A percentile compares a stretch with the other conserved stretches of the same genome.
phyloP scores from a whole-genome alignment of 92 coral and sea anemone species.

The Epizoanthus illoricatus region DNA sequence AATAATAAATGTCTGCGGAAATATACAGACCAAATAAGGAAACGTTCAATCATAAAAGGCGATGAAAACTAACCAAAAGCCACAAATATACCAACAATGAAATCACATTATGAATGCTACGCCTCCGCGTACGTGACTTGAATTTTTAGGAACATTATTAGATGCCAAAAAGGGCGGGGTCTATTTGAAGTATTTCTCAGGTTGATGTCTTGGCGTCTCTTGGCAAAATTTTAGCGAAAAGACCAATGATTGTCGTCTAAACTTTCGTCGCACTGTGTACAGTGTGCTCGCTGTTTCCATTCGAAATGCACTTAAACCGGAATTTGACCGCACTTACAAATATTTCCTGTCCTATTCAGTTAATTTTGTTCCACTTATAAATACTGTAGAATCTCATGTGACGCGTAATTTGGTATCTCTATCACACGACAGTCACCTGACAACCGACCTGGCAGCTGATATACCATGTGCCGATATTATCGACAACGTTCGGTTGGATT shows the following conservation, averaged over 20 bases:
- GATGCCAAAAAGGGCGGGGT: slow-evolving; percentile 33
- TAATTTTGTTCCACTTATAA: neutral
- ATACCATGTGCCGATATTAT: too few relatives aligned
- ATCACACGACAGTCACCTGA: neutral
- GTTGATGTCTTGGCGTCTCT: slow-evolving; percentile 14
- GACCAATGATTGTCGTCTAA: neutral
- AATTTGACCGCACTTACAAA: neutral
- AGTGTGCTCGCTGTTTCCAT: neutral
- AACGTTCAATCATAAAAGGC: neutral
- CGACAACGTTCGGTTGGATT: too few relatives aligned
- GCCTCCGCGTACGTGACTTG: slow-evolving; percentile 18
- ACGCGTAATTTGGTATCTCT: neutral
- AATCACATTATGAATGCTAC: slow-evolving; percentile 17
- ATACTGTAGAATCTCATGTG: neutral
- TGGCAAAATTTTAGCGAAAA: neutral
- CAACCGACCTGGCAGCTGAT: too few relatives aligned
- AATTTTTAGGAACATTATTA: neutral
- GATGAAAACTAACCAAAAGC: neutral
- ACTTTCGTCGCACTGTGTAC: neutral
- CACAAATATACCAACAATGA: slow-evolving; percentile 12
- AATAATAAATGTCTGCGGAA: slow-evolving; percentile 1
- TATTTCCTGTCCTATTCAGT: neutral
- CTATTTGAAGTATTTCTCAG: neutral
- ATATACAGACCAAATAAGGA: neutral
- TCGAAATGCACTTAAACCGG: neutral